Percentiles rank a stretch among this genome's conserved stretches.
These are phyloP conservation scores for Borostomias antarcticus DNA, from an alignment of 2,797 vertebrate species.

Conservation along the genomic window DNA sequence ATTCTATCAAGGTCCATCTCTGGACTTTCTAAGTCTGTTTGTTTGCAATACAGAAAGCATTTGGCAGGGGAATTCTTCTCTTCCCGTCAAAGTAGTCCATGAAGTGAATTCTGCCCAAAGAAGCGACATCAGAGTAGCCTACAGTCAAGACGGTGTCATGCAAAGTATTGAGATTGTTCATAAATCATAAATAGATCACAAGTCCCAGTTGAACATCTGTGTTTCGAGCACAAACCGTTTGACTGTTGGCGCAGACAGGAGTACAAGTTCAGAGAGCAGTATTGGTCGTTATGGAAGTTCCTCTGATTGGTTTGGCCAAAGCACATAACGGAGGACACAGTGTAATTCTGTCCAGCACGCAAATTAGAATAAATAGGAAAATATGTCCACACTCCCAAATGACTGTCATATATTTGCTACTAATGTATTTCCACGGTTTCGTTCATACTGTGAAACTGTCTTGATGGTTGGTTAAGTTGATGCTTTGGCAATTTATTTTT, in stretches of 20 bases:
- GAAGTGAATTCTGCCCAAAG: slow-evolving; percentile 59
- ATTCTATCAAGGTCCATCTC: slow-evolving; percentile 41
- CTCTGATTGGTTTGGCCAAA: slow-evolving; percentile 61
- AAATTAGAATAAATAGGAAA: slow-evolving; percentile 26
- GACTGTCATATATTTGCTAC: slow-evolving; percentile 48
- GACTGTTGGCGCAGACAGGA: slow-evolving; percentile 56
- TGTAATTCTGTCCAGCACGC: slow-evolving; percentile 52
- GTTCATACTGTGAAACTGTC: slow-evolving; percentile 3
- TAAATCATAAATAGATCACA: slow-evolving; percentile 38
- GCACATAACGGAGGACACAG: slow-evolving; percentile 61
- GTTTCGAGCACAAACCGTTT: slow-evolving; percentile 65
- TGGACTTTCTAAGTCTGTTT: slow-evolving; percentile 29
- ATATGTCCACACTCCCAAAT: slow-evolving; percentile 35
- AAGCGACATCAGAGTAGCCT: slow-evolving; percentile 60
- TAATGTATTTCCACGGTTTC: slow-evolving; percentile 2
- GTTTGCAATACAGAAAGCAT: slow-evolving; percentile 46
- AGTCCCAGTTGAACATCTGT: slow-evolving; percentile 57
- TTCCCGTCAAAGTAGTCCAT: slow-evolving; percentile 36
- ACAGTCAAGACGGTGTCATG: slow-evolving; percentile 66
- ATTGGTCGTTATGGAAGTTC: slow-evolving; percentile 56
- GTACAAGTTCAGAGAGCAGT: slow-evolving; percentile 29
- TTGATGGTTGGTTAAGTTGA: slow-evolving; percentile 36
- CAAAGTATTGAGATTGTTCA: slow-evolving; percentile 58
- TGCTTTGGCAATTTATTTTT: slow-evolving; percentile 49
- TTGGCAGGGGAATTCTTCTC: slow-evolving; percentile 42